phyloP scores from a whole-genome alignment of 2,888 invertebrate genomes.

The Drosophila siamana region DNA sequence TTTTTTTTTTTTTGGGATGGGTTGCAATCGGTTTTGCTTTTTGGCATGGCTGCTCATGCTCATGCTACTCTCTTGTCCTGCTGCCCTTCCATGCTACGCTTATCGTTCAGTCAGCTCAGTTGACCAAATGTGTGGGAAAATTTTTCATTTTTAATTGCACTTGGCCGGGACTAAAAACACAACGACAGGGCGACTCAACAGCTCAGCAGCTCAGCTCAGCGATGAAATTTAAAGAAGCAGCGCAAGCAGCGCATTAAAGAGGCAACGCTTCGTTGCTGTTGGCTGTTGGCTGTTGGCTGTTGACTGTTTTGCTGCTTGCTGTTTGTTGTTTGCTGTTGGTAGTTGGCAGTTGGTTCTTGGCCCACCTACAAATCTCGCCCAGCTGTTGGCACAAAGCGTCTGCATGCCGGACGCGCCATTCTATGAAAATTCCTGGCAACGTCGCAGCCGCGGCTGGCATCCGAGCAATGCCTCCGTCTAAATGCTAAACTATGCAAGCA shows the following conservation, averaged over 20 bases:
- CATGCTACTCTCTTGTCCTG: conserved; percentile 15
- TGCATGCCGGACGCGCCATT: conserved; percentile 77
- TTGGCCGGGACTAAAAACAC: conserved; percentile 25
- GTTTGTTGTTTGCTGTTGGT: conserved; percentile 36
- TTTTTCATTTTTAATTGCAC: conserved; percentile 84
- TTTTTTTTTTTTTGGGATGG: conserved; percentile 28
- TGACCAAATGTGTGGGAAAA: conserved; percentile 82
- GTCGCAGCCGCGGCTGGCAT: conserved; percentile 75
- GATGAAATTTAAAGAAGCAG: conserved; percentile 64
- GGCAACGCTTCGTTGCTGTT: conserved; percentile 17
- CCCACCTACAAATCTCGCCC: conserved; percentile 73
- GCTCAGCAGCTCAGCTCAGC: conserved; percentile 1
- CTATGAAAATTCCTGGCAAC: conserved; percentile 77
- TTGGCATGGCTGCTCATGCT: conserved; percentile 4
- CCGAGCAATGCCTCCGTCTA: conserved; percentile 70
- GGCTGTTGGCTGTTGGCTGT: background rate
- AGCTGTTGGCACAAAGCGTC: conserved; percentile 66
- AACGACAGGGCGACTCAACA: conserved; percentile 5
- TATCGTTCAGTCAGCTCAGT: conserved; percentile 60
- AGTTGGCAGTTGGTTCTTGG: conserved; percentile 29
- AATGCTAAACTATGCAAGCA: conserved; percentile 77
- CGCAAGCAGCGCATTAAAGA: conserved; percentile 47
- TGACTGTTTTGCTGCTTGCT: conserved; percentile 14
- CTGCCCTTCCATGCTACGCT: conserved; percentile 37
- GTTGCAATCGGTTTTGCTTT: conserved; percentile 14